These are phyloP conservation scores for Metridium senile DNA, from an alignment of 92 coral and sea anemone genomes.

Conservation along the genomic window DNA sequence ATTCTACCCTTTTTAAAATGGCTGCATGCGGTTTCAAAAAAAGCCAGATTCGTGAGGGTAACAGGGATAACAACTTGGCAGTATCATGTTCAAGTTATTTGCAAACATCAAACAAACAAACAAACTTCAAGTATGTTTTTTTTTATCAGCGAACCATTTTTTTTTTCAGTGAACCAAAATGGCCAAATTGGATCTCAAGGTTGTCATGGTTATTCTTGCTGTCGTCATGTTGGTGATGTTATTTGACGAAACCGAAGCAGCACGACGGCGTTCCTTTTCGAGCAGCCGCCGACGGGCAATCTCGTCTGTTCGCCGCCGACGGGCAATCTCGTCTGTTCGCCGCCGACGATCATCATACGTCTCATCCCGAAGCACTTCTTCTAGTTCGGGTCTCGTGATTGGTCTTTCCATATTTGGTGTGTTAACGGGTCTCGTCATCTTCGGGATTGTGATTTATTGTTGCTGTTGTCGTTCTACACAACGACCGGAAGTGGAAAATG, in stretches of 20 bases:
- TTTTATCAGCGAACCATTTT: too few relatives aligned
- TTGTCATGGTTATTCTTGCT: conserved; percentile 13
- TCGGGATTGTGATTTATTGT: background rate
- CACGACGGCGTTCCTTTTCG: background rate
- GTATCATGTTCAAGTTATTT: too few relatives aligned
- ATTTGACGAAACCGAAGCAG: conserved; percentile 6
- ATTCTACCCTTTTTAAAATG: too few relatives aligned
- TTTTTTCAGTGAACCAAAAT: conserved; percentile 8
- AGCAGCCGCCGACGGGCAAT: background rate
- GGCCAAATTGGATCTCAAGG: conserved; percentile 23
- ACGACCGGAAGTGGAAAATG: conserved; percentile 2
- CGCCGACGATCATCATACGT: background rate
- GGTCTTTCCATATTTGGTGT: conserved; percentile 14
- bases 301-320: background rate
- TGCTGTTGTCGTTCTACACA: background rate
- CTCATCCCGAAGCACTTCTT: background rate
- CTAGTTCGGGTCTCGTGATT: background rate
- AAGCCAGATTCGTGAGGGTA: too few relatives aligned
- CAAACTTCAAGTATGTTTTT: too few relatives aligned
- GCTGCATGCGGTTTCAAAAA: too few relatives aligned
- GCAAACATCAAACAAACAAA: too few relatives aligned
- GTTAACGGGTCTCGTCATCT: background rate
- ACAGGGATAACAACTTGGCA: too few relatives aligned
- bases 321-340: background rate
- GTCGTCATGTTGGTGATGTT: conserved; percentile 13